Conservation (phyloP, 1,140 invertebrate species). For the Meloidogyne floridensis region DNA sequence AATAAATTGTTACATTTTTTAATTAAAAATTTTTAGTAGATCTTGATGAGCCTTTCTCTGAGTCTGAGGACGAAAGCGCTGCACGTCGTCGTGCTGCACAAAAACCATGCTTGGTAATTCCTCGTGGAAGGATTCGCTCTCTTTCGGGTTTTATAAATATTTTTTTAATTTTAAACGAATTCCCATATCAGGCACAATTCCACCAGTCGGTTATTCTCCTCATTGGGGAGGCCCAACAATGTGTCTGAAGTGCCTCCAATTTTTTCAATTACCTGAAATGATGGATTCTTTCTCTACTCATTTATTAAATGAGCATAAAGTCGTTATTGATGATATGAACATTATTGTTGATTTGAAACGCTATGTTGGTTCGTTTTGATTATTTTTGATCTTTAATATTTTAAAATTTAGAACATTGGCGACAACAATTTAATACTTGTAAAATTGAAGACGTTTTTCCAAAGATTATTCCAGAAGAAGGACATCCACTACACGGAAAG, state of each 20-base stretch:
- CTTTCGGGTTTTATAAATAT: constrained; percentile 51
- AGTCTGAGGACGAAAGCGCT: constrained; percentile 61
- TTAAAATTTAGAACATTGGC: constrained; percentile 59
- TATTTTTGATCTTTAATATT: neutral
- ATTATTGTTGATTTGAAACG: constrained; percentile 64
- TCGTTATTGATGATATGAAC: constrained; percentile 63
- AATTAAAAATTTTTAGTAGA: constrained; percentile 51
- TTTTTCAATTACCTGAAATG: constrained; percentile 63
- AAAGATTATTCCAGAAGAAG: constrained; percentile 55
- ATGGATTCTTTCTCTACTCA: constrained; percentile 55
- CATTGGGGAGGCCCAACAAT: constrained; percentile 66
- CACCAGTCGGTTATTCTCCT: constrained; percentile 60
- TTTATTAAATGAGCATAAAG: constrained; percentile 50
- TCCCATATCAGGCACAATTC: constrained; percentile 58
- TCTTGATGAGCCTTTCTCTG: constrained; percentile 63
- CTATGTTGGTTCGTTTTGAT: constrained; percentile 38
- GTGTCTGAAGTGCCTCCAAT: constrained; percentile 62
- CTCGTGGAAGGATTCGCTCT: constrained; percentile 63
- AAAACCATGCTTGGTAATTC: constrained; percentile 60
- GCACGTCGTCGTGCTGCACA: constrained; percentile 27
- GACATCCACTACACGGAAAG: constrained; percentile 48
- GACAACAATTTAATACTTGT: constrained; percentile 62
- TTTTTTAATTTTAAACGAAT: constrained; percentile 8
- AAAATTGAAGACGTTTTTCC: constrained; percentile 60
- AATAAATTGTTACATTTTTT: neutral